phyloP scores from a whole-genome alignment of 2,113 vertebrate species.

The Noctilio leporinus region DNA sequence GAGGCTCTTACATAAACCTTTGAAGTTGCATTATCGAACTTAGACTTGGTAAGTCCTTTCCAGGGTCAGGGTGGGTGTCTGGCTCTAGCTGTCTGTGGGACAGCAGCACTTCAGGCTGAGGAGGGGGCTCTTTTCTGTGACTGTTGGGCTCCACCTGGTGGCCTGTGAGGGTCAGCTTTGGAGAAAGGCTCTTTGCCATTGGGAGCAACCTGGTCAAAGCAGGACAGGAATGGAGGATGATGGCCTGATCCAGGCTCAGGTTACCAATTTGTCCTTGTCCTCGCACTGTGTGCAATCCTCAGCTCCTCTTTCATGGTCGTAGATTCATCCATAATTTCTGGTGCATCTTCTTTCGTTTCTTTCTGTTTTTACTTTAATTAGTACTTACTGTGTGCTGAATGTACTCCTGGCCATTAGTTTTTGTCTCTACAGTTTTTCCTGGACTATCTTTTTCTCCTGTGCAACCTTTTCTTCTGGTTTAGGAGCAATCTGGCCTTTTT shows the following conservation, averaged over 20 bases:
- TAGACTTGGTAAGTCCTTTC: background rate
- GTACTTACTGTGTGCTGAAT: too few relatives aligned
- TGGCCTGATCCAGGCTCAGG: background rate
- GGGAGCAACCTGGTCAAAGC: background rate
- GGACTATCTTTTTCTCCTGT: too few relatives aligned
- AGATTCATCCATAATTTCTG: background rate
- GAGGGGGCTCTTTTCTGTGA: slow-evolving; percentile 67
- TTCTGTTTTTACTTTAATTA: too few relatives aligned
- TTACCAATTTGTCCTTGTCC: background rate
- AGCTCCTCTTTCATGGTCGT: background rate
- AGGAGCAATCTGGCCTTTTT: too few relatives aligned
- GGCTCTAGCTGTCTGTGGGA: background rate
- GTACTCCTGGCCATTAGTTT: too few relatives aligned
- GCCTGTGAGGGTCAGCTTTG: slow-evolving; percentile 58
- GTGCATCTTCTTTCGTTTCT: background rate
- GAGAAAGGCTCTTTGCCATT: background rate
- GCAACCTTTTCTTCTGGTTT: too few relatives aligned
- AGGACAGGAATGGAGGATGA: background rate
- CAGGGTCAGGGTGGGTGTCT: too few relatives aligned
- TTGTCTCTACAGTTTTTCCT: too few relatives aligned
- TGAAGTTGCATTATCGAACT: background rate
- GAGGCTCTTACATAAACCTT: background rate
- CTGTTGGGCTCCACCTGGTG: slow-evolving; percentile 80
- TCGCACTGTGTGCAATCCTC: background rate
- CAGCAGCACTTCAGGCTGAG: slow-evolving; percentile 50